Evolutionary conservation across 2,888 invertebrate genomes (phyloP).

Genomic region (Melanotus villosus): DNA sequence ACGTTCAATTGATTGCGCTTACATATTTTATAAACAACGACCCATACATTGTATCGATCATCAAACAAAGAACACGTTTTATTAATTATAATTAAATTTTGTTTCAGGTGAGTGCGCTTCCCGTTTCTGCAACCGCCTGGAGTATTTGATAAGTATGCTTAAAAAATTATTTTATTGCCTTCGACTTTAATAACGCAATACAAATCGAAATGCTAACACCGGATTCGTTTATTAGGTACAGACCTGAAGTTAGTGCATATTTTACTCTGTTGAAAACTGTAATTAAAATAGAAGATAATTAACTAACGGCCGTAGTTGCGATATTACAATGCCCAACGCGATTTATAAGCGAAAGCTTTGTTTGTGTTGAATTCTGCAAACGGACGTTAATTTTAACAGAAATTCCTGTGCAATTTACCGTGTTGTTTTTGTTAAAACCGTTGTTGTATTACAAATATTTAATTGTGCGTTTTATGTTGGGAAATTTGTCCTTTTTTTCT

Average conservation of each 20-base stretch:
- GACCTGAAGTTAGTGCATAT: not conserved
- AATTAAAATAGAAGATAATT: constrained; percentile 14
- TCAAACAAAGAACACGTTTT: not conserved
- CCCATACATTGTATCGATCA: not conserved
- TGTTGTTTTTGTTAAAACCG: constrained; percentile 6
- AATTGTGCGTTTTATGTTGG: too few species aligned
- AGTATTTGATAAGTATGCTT: not conserved
- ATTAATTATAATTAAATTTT: constrained; percentile 4
- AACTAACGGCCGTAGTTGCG: constrained; percentile 5
- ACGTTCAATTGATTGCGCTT: too few species aligned
- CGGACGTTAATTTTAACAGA: constrained; percentile 22
- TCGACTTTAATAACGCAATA: not conserved
- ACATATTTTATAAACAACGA: too few species aligned
- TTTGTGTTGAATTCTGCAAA: constrained; percentile 11
- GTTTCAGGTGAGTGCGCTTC: constrained; percentile 14
- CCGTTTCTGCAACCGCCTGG: not conserved
- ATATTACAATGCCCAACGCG: constrained; percentile 4
- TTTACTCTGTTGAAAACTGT: constrained; percentile 1
- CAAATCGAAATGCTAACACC: not conserved
- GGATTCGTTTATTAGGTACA: not conserved
- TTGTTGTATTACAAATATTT: constrained; percentile 2
- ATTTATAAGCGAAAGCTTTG: constrained; percentile 14
- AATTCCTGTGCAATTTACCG: constrained; percentile 9
- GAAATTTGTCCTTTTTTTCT: too few species aligned
- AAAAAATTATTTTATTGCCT: constrained; percentile 1